Conservation (phyloP, 1,140 invertebrate species). For the Ceratosolen solmsi region DNA sequence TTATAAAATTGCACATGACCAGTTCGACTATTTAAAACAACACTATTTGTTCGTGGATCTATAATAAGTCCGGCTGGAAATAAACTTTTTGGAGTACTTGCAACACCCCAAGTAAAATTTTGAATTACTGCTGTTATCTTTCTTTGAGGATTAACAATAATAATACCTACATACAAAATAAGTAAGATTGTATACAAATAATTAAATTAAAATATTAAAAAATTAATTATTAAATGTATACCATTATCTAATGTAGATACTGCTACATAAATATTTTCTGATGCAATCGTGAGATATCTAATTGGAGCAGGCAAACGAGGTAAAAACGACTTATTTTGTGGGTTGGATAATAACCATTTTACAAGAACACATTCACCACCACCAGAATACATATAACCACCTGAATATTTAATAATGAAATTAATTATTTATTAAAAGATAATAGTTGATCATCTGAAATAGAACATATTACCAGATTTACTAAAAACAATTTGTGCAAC, state of each 20-base stretch:
- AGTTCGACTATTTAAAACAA: constrained; percentile 84
- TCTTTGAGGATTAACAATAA: constrained; percentile 78
- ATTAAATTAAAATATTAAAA: not conserved
- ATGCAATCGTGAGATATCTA: constrained; percentile 78
- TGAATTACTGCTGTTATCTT: constrained; percentile 78
- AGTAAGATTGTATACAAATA: not conserved
- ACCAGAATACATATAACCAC: constrained; percentile 82
- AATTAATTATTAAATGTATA: constrained; percentile 57
- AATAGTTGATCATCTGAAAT: constrained; percentile 24
- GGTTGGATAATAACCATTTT: constrained; percentile 80
- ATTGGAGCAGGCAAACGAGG: constrained; percentile 84
- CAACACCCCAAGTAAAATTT: constrained; percentile 78
- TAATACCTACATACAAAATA: constrained; percentile 74
- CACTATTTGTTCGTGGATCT: constrained; percentile 79
- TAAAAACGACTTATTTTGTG: constrained; percentile 77
- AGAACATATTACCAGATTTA: constrained; percentile 74
- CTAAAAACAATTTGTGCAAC: constrained; percentile 82
- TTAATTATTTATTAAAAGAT: constrained; percentile 1
- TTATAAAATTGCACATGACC: constrained; percentile 89
- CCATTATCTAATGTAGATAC: constrained; percentile 84
- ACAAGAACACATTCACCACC: constrained; percentile 86
- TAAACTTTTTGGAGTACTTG: constrained; percentile 68
- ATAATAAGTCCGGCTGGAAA: constrained; percentile 79
- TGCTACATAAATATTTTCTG: constrained; percentile 79
- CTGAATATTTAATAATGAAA: too few species aligned